Percentiles rank a stretch among this genome's conserved stretches.
Conservation (phyloP, 2,113 vertebrate genomes). For the Cyprinodon variegatus region DNA sequence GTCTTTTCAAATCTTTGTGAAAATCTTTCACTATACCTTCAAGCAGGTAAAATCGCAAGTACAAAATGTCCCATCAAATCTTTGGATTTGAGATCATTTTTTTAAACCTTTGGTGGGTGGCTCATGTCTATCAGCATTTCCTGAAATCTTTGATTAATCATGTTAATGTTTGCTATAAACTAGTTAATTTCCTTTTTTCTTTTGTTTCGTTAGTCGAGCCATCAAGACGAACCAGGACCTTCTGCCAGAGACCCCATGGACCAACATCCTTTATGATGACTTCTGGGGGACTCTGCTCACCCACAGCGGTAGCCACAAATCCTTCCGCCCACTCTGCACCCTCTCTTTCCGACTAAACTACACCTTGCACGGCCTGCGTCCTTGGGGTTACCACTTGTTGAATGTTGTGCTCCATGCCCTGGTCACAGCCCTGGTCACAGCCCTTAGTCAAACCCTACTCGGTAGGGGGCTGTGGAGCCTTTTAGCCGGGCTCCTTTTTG, state of each 20-base stretch:
- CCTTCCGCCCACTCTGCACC: conserved; percentile 94
- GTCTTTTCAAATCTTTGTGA: no score
- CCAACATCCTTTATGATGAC: conserved; percentile 93
- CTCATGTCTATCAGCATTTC: no score
- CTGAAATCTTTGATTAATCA: no score
- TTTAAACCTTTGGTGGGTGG: no score
- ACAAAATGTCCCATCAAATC: no score
- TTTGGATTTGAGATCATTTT: no score
- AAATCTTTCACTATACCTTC: no score
- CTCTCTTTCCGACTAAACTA: conserved; percentile 96
- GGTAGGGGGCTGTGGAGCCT: conserved; percentile 90
- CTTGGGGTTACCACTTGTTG: conserved; percentile 93
- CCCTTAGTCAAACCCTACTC: conserved; percentile 87
- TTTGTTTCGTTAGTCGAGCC: conserved; percentile 85
- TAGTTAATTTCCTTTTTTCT: background rate
- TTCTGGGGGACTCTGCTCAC: conserved; percentile 98
- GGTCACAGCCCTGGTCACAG: conserved; percentile 91
- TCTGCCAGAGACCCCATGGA: conserved; percentile 93
- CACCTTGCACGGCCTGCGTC: conserved; percentile 87
- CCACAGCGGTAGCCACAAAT: conserved; percentile 98
- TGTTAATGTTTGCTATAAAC: no score
- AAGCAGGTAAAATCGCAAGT: background rate
- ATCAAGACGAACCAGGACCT: conserved; percentile 99
- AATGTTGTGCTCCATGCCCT: conserved; percentile 89
- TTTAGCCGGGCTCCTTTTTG: conserved; percentile 91